phyloP scores from a whole-genome alignment of 2,113 vertebrate genomes.

The Scomber scombrus region DNA sequence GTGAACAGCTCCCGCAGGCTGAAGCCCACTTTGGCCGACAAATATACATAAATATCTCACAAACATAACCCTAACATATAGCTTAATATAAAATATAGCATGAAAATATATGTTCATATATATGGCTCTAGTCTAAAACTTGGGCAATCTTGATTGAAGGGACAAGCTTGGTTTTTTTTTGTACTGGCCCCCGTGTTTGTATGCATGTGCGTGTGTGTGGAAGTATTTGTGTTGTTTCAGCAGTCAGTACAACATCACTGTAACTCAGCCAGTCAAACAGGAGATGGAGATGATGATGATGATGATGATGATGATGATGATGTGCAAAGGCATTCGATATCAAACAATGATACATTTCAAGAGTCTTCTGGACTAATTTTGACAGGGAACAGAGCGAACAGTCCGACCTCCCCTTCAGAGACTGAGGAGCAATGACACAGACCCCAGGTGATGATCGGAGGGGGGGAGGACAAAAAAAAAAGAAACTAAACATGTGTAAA shows the following conservation, averaged over 20 bases:
- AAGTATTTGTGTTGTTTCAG: conserved; percentile 38
- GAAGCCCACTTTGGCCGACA: conserved; percentile 62
- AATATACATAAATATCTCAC: conserved; percentile 72
- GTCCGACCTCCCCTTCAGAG: conserved; percentile 39
- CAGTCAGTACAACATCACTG: conserved; percentile 47
- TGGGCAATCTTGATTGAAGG: conserved; percentile 57
- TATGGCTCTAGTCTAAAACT: conserved; percentile 74
- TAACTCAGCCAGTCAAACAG: conserved; percentile 63
- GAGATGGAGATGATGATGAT: conserved; percentile 24
- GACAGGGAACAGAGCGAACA: conserved; percentile 38
- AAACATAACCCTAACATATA: conserved; percentile 71
- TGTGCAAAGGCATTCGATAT: conserved; percentile 79
- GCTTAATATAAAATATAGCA: conserved; percentile 81
- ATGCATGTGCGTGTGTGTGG: conserved; percentile 6
- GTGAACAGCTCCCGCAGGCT: conserved; percentile 43
- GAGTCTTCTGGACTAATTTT: conserved; percentile 61
- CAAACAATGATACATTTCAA: conserved; percentile 66
- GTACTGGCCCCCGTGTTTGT: conserved; percentile 27
- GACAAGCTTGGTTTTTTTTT: conserved; percentile 12
- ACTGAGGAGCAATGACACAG: conserved; percentile 20
- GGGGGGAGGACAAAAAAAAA: no score
- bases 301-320: conserved; percentile 17
- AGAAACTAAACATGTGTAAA: neutral
- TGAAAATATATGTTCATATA: conserved; percentile 81
- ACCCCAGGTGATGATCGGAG: neutral